Base-by-base conservation (phyloP, 2,888 invertebrate genomes). In the Helleia helle region DNA sequence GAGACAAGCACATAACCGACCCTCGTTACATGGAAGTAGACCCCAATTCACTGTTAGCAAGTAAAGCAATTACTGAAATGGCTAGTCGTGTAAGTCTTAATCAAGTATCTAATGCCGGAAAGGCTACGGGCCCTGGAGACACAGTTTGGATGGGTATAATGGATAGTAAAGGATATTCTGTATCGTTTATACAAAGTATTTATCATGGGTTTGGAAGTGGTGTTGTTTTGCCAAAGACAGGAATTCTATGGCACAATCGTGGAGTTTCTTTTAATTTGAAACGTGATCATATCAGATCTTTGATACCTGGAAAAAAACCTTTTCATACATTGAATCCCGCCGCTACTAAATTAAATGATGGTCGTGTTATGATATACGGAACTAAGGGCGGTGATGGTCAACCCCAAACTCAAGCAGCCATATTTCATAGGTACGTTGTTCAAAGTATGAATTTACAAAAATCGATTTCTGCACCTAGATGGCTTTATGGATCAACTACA, bases 71-170 rank as follows among this genome's bases (percentile, higher is more conserved):
- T 27, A 52, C 51, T n/a, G 53, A 64, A 52, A 66, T 79, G 64
- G 63, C 71, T 3, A 56, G 58, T 39, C 56, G 62, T 28, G 59
- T 83, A 27, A 56, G 65, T 47, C 49, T 61, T 1, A 52, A 70
- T 43, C 40, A 51, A 41, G 62, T 66, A 17, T 62, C 64, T 34
- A 31, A 42, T 2, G 40, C 41, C 24, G 66, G 57, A 18, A 53
- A 58, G 30, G 67, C 65, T 1, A 67, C 64, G 50, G 75, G 73
- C 1, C 58, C 69, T 2, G 80, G 77, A 4, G 83, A 81, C 43
- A 83, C 83, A 8, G 54, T 83, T 41, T 83, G 83, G 83, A 63
- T 83, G 64, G 83, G 81, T 7, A 64, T 66, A 6, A 80, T 81
- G 77, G 83, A 83, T 46, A 62, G 47, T 31, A 74, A 68, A 55